phyloP scores from a whole-genome alignment of 2,797 vertebrate genomes.

The Hozukius guyotensis region DNA sequence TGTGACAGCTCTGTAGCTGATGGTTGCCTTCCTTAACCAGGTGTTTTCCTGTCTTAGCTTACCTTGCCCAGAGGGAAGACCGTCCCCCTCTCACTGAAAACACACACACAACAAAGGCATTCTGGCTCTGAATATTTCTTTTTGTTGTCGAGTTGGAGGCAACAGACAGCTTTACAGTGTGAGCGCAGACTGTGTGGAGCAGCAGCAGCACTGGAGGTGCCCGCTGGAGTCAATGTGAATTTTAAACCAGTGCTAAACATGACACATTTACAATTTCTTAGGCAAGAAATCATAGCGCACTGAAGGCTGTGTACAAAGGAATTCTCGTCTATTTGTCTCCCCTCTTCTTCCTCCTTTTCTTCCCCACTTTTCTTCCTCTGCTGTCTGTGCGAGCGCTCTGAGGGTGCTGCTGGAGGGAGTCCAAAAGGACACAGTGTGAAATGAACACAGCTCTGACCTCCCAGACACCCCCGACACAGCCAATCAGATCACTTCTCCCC shows the following conservation, averaged over 20 bases:
- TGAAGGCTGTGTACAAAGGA: conserved; percentile 26
- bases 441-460: conserved; percentile 72
- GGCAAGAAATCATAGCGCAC: conserved; percentile 37
- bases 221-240: conserved; percentile 40
- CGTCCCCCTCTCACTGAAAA: conserved; percentile 43
- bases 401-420: conserved; percentile 61
- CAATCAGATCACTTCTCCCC: conserved; percentile 61
- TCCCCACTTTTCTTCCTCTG: conserved; percentile 23
- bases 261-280: conserved; percentile 53
- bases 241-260: conserved; percentile 49
- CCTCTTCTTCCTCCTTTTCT: conserved; percentile 7
- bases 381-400: conserved; percentile 17
- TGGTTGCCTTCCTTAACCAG: conserved; percentile 64
- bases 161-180: conserved; percentile 46
- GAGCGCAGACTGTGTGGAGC: conserved; percentile 29
- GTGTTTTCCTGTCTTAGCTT: conserved; percentile 70
- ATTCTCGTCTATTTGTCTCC: conserved; percentile 18
- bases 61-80: conserved; percentile 64
- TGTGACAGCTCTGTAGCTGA: conserved; percentile 57
- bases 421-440: conserved; percentile 73
- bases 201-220: conserved; percentile 26
- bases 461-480: conserved; percentile 61
- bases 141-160: conserved; percentile 53
- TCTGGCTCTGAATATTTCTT: conserved; percentile 48
- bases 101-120: conserved; percentile 53